Conservation (phyloP, 2,888 invertebrate species). For the Apodemia duryi region DNA sequence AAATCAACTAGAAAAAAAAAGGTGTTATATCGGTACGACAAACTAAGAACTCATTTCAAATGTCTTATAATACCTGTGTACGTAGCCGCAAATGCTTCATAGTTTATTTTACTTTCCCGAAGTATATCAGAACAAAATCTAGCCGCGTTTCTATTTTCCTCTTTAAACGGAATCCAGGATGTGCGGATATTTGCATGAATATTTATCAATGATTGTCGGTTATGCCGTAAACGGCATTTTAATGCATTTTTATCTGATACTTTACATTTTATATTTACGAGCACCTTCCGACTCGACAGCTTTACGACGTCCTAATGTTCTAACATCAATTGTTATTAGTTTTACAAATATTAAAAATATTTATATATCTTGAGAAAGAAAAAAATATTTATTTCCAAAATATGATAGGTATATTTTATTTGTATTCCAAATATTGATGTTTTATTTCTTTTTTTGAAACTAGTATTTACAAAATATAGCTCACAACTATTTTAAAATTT, state of each 20-base stretch:
- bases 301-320: conserved; percentile 27
- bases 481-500: too few species aligned
- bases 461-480: too few species aligned
- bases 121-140: conserved; percentile 44
- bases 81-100: not conserved
- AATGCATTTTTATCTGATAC: conserved; percentile 68
- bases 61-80: not conserved
- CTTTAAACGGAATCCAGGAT: conserved; percentile 75
- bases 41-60: not conserved
- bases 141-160: conserved; percentile 68
- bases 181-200: conserved; percentile 69
- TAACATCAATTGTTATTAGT: conserved; percentile 14
- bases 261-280: conserved; percentile 23
- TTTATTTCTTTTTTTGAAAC: too few species aligned
- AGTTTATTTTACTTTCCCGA: conserved; percentile 20
- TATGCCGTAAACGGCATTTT: conserved; percentile 66
- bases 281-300: conserved; percentile 28
- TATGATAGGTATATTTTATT: too few species aligned
- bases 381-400: too few species aligned
- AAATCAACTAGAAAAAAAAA: too few species aligned
- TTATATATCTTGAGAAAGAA: too few species aligned
- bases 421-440: too few species aligned
- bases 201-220: conserved; percentile 66
- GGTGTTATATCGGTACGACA: too few species aligned
- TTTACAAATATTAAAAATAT: conserved; percentile 14